Evolutionary conservation across 2,888 invertebrate genomes (phyloP).

Genomic region (Caenorhabditis drosophilae): DNA sequence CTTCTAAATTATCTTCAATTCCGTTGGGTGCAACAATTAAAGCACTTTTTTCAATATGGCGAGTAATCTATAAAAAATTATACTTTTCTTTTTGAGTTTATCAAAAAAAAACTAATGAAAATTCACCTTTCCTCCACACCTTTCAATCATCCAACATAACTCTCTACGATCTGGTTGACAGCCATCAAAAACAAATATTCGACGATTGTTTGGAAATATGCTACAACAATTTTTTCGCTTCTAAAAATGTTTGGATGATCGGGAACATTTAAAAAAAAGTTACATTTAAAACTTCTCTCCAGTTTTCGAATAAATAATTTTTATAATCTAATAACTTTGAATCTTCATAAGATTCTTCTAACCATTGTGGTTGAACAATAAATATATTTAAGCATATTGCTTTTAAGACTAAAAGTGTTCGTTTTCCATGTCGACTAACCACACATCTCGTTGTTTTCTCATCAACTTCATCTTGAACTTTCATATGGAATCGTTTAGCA

Average conservation of each 20-base stretch:
- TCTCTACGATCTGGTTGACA: conserved; percentile 27
- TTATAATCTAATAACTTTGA: conserved; percentile 13
- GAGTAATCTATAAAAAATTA: conserved; percentile 1
- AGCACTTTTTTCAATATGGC: not conserved
- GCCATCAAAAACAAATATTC: conserved; percentile 20
- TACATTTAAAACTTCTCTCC: conserved; percentile 15
- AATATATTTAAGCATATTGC: conserved; percentile 31
- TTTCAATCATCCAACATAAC: conserved; percentile 30
- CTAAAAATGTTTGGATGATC: conserved; percentile 4
- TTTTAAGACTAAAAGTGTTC: conserved; percentile 36
- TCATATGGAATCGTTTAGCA: conserved; percentile 14
- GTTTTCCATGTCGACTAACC: conserved; percentile 30
- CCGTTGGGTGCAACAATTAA: not conserved
- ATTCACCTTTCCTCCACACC: conserved; percentile 41
- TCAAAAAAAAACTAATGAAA: too few species aligned
- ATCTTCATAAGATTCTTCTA: conserved; percentile 32
- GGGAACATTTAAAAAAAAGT: not conserved
- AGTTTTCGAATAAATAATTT: conserved; percentile 24
- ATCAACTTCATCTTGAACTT: conserved; percentile 14
- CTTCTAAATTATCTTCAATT: not conserved
- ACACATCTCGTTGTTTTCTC: conserved; percentile 28
- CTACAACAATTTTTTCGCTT: not conserved
- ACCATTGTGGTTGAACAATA: conserved; percentile 37
- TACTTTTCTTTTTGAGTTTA: too few species aligned
- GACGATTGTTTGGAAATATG: conserved; percentile 4